These are phyloP conservation scores for Lissonota sp. DNA, from an alignment of 2,888 invertebrate species.

Conservation along the genomic window DNA sequence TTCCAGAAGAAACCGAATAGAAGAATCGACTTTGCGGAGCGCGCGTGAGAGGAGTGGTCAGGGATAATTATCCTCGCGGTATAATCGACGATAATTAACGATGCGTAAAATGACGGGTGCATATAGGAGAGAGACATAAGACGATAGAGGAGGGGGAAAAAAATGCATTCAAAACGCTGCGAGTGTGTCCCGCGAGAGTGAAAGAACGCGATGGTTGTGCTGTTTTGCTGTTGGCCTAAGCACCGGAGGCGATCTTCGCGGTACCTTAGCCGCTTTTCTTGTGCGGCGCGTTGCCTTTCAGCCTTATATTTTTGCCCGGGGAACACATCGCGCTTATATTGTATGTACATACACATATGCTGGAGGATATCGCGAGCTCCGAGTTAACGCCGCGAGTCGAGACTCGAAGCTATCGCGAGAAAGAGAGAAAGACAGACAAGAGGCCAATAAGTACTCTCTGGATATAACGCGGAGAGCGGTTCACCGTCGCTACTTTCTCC, in stretches of 20 bases:
- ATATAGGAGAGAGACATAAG: neutral
- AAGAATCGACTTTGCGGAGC: neutral
- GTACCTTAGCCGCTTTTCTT: slow-evolving; percentile 21
- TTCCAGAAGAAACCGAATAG: neutral
- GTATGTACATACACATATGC: neutral
- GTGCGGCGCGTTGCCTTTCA: slow-evolving; percentile 24
- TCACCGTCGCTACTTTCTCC: slow-evolving; percentile 79
- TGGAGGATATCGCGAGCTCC: slow-evolving; percentile 1
- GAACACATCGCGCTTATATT: slow-evolving; percentile 14
- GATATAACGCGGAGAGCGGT: slow-evolving; percentile 68
- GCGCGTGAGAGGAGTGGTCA: neutral
- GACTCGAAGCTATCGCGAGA: slow-evolving; percentile 38
- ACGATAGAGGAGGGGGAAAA: slow-evolving; percentile 2
- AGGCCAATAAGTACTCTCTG: slow-evolving; percentile 20
- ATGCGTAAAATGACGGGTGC: slow-evolving; percentile 44
- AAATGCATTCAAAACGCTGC: slow-evolving; percentile 36
- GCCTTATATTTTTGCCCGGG: slow-evolving; percentile 25
- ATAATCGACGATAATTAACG: slow-evolving; percentile 57
- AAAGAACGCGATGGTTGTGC: slow-evolving; percentile 37
- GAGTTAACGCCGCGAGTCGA: slow-evolving; percentile 37
- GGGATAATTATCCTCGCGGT: slow-evolving; percentile 43
- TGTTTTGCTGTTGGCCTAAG: slow-evolving; percentile 1
- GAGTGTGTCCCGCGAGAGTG: slow-evolving; percentile 42
- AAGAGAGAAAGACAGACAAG: slow-evolving; percentile 11
- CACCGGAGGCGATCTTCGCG: slow-evolving; percentile 52